Evolutionary conservation across 2,797 vertebrate genomes (phyloP), one percentile per base, ranked within the genome.

Genomic region (Aselliscus stoliczkanus): DNA sequence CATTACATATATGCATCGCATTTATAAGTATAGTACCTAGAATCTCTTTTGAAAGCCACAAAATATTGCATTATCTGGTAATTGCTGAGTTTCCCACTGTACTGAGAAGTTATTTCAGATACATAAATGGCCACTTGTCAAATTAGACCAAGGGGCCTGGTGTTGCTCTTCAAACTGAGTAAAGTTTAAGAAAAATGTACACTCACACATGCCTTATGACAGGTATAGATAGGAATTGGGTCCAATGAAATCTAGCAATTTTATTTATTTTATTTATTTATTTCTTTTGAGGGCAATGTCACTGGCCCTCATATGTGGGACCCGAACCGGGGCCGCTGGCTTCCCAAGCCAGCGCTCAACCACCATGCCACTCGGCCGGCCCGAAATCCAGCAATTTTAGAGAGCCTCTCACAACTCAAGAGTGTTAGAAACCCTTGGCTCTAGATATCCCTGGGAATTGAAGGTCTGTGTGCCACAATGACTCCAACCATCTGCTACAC

Each of bases 51-150:
- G 14, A 85, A 82, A 82, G 25, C 31, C 25, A 42, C 81, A 72
- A 72, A 89, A 81, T 50, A 31, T 31, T 80, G 25, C 23, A 42
- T 81, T 87, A 29, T 92, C 23, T 90, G 47, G 25, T 85, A 56
- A 39, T 79, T 92, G 87, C n/a, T 95, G 62, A 65, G 54, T 37
- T 21, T 95, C 84, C 39, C 2, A 54, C 52, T 47, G n/a, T 31
- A 13, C 6, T 70, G n/a, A 94, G 56, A 64, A 58, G 29, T n/a
- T 93, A 89, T 83, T 94, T 96, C 39, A 82, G 25, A 42, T 96
- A 29, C 7, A 44, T 60, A 92, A 77, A 20, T 82, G 34, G 1
- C 25, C 17, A 83, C 14, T 60, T 93, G 44, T 39, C 62, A 84
- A 72, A 47, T 9, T 37, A 81, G 14, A 70, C 31, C 13, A 52